Percentiles rank a stretch among this genome's conserved stretches.
These are phyloP conservation scores for Carapus acus DNA, from an alignment of 2,797 vertebrate genomes.

Conservation along the genomic window DNA sequence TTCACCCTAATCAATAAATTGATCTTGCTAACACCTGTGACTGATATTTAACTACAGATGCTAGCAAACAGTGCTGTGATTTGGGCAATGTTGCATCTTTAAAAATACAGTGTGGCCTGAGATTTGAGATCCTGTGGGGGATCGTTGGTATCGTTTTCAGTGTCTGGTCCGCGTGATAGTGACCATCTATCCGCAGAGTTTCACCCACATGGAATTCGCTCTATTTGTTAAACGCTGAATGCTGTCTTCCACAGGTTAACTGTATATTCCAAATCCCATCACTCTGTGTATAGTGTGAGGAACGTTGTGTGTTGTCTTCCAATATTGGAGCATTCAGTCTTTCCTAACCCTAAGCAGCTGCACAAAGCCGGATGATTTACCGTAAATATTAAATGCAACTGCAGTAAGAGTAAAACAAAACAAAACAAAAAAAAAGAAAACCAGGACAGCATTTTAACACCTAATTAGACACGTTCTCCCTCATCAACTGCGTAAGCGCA, in stretches of 20 bases:
- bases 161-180: conserved; percentile 7
- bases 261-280: not conserved
- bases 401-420: conserved; percentile 1
- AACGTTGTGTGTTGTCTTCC: conserved; percentile 12
- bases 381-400: conserved; percentile 5
- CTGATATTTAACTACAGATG: conserved; percentile 4
- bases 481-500: conserved; percentile 20
- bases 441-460: conserved; percentile 1
- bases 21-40: conserved; percentile 37
- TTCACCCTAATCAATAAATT: conserved; percentile 46
- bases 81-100: conserved; percentile 18
- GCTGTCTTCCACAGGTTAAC: not conserved
- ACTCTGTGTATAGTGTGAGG: no score
- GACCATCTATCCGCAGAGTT: conserved; percentile 17
- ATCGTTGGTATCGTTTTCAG: conserved; percentile 10
- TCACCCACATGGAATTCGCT: not conserved
- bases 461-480: conserved; percentile 26
- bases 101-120: conserved; percentile 31
- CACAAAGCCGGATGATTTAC: not conserved
- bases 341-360: not conserved
- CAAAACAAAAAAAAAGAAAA: not conserved
- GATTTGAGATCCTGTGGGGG: conserved; percentile 33
- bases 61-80: no score
- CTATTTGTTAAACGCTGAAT: conserved; percentile 18
- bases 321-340: conserved; percentile 9